Conservation (phyloP, 2,888 invertebrate species). For the Mallateleia sp. region DNA sequence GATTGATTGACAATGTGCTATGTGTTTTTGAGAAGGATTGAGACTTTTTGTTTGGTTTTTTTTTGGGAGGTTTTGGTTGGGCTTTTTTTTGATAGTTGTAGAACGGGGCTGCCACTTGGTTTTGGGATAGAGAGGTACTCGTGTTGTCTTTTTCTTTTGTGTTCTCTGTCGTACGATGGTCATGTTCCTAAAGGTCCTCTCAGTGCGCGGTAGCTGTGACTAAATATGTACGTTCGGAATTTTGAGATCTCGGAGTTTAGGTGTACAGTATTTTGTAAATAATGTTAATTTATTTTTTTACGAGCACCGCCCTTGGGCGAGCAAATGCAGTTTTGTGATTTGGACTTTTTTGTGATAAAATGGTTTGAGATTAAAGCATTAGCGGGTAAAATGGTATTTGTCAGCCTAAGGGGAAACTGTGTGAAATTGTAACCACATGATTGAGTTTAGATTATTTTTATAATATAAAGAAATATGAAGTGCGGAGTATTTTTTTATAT, state of each 20-base stretch:
- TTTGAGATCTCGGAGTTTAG: slow-evolving; percentile 19
- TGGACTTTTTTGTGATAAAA: too few species aligned
- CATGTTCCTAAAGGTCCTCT: slow-evolving; percentile 39
- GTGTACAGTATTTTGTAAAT: slow-evolving; percentile 67
- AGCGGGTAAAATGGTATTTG: not conserved
- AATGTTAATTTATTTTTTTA: slow-evolving; percentile 63
- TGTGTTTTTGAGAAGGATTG: slow-evolving; percentile 40
- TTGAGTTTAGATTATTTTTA: slow-evolving; percentile 40
- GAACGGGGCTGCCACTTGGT: slow-evolving; percentile 64
- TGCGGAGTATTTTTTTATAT: slow-evolving; percentile 63
- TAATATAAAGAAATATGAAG: slow-evolving; percentile 52
- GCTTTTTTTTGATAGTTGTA: slow-evolving; percentile 31
- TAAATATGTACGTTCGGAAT: slow-evolving; percentile 38
- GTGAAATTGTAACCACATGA: slow-evolving; percentile 62
- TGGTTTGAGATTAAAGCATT: too few species aligned
- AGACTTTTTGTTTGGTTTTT: slow-evolving; percentile 1
- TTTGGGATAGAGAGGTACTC: slow-evolving; percentile 1
- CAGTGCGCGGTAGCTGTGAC: slow-evolving; percentile 29
- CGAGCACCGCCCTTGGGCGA: too few species aligned
- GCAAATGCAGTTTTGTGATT: too few species aligned
- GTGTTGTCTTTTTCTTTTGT: slow-evolving; percentile 5
- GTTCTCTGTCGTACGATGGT: slow-evolving; percentile 1
- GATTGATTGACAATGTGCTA: slow-evolving; percentile 45
- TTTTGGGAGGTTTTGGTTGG: slow-evolving; percentile 9
- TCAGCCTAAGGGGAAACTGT: slow-evolving; percentile 40